A percentile compares a stretch with the other conserved stretches of the same genome.
Conservation (phyloP, 92 coral and sea anemone species). For the Micromussa lordhowensis region DNA sequence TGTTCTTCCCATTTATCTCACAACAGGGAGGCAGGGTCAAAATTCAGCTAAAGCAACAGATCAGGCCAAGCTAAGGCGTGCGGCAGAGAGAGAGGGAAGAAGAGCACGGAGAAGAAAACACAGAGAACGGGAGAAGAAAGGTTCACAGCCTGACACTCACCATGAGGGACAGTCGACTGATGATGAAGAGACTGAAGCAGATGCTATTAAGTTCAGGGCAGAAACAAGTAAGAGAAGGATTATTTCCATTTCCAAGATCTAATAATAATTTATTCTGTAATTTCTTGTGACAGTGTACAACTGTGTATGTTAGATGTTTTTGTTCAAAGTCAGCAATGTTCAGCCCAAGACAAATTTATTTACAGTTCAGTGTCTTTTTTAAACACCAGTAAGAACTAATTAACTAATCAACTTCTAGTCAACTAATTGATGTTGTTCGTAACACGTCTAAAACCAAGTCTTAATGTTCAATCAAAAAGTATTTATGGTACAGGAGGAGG, state of each 20-base stretch:
- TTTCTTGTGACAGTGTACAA: not conserved
- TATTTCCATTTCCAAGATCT: not conserved
- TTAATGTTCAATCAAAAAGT: too few species aligned
- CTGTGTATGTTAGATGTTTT: too few species aligned
- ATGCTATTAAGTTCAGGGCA: constrained; percentile 79
- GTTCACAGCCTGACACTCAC: constrained; percentile 53
- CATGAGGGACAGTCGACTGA: constrained; percentile 98
- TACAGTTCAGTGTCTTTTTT: too few species aligned
- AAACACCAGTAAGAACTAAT: too few species aligned
- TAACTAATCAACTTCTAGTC: too few species aligned
- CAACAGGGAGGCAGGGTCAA: constrained; percentile 58
- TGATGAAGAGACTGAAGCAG: constrained; percentile 96
- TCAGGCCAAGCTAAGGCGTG: constrained; percentile 78
- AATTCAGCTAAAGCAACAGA: constrained; percentile 33
- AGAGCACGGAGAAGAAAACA: constrained; percentile 86
- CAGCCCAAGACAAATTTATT: too few species aligned
- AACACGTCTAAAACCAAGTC: too few species aligned
- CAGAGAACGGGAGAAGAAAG: constrained; percentile 79
- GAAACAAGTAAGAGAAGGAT: constrained; percentile 78
- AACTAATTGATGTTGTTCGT: too few species aligned
- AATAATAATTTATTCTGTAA: not conserved
- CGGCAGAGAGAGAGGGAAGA: constrained; percentile 96
- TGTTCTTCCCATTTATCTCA: not conserved
- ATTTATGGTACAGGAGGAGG: too few species aligned
- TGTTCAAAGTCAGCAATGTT: too few species aligned